Conservation (phyloP, 1,140 invertebrate species). For the Artemia franciscana region DNA sequence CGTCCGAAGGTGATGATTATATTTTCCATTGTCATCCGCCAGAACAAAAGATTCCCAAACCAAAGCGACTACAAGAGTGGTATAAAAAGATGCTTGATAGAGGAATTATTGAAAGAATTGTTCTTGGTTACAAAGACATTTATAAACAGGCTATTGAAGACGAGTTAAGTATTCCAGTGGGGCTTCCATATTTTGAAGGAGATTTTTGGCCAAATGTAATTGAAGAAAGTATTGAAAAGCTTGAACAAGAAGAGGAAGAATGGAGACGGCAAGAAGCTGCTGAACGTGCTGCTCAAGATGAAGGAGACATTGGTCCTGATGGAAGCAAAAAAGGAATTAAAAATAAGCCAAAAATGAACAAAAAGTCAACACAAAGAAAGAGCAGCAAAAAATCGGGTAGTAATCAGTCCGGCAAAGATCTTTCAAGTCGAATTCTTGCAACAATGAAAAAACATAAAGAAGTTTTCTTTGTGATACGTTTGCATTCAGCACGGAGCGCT, state of each 20-base stretch:
- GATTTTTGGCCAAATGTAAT: slow-evolving; percentile 99
- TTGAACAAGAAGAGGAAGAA: slow-evolving; percentile 91
- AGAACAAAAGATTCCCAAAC: slow-evolving; percentile 99
- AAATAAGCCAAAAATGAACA: slow-evolving; percentile 86
- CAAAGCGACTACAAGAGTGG: slow-evolving; percentile 97
- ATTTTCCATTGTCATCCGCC: slow-evolving; percentile 99
- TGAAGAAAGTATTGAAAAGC: slow-evolving; percentile 94
- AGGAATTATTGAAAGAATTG: slow-evolving; percentile 91
- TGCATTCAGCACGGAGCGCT: slow-evolving; percentile 83
- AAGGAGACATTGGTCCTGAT: slow-evolving; percentile 51
- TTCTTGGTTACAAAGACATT: slow-evolving; percentile 97
- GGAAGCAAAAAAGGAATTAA: slow-evolving; percentile 94
- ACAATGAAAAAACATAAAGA: slow-evolving; percentile 99
- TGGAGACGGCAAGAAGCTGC: slow-evolving; percentile 78
- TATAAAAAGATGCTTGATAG: slow-evolving; percentile 99
- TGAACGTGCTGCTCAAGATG: slow-evolving; percentile 31
- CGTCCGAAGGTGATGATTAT: slow-evolving; percentile 98
- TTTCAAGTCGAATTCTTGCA: slow-evolving; percentile 87
- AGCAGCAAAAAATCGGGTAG: slow-evolving; percentile 85
- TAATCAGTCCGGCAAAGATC: slow-evolving; percentile 81
- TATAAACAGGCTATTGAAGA: slow-evolving; percentile 97
- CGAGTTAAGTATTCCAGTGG: slow-evolving; percentile 76
- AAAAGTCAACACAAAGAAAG: slow-evolving; percentile 82
- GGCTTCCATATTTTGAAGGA: slow-evolving; percentile 97
- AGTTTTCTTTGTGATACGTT: slow-evolving; percentile 89